Evolutionary conservation across 2,113 vertebrate genomes (phyloP).

Genomic region (Gnathonemus longibarbis): DNA sequence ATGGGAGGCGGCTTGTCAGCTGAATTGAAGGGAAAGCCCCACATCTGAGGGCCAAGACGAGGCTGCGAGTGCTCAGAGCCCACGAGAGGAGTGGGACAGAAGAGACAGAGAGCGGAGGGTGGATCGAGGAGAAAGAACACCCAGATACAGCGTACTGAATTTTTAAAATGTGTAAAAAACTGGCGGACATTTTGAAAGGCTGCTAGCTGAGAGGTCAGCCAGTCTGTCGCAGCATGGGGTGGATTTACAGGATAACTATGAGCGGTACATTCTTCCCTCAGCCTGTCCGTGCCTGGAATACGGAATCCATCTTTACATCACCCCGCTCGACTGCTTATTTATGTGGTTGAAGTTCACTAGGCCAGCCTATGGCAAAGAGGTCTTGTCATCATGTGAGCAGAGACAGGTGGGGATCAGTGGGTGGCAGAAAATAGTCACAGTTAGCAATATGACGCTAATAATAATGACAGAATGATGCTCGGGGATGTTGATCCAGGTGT

Average conservation of each 20-base stretch:
- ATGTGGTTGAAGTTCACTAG: background rate
- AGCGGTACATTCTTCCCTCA: background rate
- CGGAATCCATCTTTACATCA: background rate
- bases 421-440: background rate
- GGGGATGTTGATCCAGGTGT: background rate
- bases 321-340: background rate
- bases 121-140: background rate
- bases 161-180: background rate
- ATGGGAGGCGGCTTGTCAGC: background rate
- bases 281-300: background rate
- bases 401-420: background rate
- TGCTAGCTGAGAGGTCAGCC: conserved; percentile 2
- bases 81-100: background rate
- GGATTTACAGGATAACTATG: background rate
- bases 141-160: background rate
- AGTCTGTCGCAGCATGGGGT: background rate
- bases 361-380: background rate
- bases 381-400: background rate
- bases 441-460: background rate
- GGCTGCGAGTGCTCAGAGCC: background rate
- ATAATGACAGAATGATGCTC: background rate
- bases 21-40: background rate
- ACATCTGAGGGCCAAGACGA: background rate
- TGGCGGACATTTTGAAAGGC: background rate
- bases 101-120: background rate